A percentile compares a stretch with the other conserved stretches of the same genome.
These are phyloP conservation scores for Capreolus pygargus DNA, from an alignment of 2,113 vertebrate species.

Conservation along the genomic window DNA sequence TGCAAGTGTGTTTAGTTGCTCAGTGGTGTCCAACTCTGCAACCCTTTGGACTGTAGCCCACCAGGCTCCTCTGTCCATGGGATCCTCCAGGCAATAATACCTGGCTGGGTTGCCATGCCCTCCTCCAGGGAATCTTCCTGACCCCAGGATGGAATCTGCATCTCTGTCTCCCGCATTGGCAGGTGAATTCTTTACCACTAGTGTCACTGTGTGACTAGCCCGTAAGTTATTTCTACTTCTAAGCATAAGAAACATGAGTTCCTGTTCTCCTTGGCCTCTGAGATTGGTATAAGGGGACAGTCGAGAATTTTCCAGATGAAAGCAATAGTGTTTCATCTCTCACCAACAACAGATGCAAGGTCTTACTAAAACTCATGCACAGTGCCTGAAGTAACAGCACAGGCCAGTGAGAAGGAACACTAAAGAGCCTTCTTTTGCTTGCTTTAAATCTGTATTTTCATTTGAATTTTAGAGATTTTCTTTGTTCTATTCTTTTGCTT, in stretches of 20 bases:
- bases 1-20: not conserved
- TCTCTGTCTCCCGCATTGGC: not conserved
- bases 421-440: not conserved
- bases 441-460: not conserved
- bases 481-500: conserved; percentile 1
- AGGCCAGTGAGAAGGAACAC: not conserved
- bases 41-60: not conserved
- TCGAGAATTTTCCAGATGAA: not conserved
- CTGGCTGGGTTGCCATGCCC: not conserved
- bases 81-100: not conserved
- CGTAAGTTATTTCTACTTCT: not conserved
- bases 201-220: not conserved
- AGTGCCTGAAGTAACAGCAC: not conserved
- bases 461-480: conserved; percentile 29
- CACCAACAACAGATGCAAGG: not conserved
- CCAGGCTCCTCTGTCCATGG: not conserved
- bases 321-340: not conserved
- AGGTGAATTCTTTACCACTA: not conserved
- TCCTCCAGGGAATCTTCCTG: not conserved
- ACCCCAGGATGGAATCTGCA: not conserved
- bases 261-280: not conserved
- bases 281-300: not conserved
- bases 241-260: not conserved
- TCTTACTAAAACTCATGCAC: not conserved
- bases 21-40: not conserved